phyloP scores from a whole-genome alignment of 1,140 invertebrate genomes.

The Periplaneta americana region DNA sequence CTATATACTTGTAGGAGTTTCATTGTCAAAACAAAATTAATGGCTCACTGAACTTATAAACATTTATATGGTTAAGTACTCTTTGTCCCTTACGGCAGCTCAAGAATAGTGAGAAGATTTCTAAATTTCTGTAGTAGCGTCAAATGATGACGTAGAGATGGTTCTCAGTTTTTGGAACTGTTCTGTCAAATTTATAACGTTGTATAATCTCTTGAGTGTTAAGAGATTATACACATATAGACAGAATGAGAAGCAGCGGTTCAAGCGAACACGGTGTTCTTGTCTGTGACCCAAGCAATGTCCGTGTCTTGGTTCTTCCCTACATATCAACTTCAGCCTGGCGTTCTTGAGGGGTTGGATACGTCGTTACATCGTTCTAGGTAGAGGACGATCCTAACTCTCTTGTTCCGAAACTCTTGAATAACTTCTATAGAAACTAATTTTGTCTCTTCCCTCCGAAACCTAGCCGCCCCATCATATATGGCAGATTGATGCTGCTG shows the following conservation, averaged over 20 bases:
- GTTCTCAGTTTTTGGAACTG: not conserved
- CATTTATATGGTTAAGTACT: no score
- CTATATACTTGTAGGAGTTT: no score
- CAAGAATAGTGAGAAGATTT: no score
- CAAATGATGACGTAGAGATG: no score
- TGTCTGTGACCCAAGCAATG: not conserved
- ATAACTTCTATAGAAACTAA: not conserved
- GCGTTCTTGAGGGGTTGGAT: not conserved
- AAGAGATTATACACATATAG: not conserved
- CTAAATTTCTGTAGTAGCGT: no score
- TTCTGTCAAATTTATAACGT: not conserved
- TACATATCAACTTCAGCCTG: not conserved
- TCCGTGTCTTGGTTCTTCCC: not conserved
- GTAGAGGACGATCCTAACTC: not conserved
- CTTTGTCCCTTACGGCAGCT: no score
- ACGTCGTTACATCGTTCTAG: not conserved
- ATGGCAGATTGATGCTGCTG: not conserved
- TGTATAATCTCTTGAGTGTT: not conserved
- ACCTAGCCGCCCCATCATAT: not conserved
- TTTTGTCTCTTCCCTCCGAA: not conserved
- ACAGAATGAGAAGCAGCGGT: not conserved
- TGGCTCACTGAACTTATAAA: no score
- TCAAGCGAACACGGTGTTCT: not conserved
- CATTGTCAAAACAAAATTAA: no score
- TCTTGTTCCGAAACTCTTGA: not conserved